A percentile compares a stretch with the other conserved stretches of the same genome.
phyloP scores from a whole-genome alignment of 1,140 invertebrate species.

The Vollenhovia emeryi region DNA sequence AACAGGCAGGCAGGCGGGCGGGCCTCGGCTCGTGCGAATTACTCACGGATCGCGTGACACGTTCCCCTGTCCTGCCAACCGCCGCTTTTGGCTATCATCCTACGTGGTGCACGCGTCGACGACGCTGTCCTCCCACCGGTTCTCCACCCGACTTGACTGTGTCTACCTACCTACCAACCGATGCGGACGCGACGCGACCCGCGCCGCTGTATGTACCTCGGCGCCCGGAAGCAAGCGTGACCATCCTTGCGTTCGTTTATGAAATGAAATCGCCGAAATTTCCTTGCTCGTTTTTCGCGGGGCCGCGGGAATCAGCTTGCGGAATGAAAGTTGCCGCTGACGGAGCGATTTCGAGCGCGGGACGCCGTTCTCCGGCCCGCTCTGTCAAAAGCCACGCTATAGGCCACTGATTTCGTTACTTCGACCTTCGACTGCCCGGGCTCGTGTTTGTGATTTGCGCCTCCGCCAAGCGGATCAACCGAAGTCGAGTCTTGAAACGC shows the following conservation, averaged over 20 bases:
- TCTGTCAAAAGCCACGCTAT: slow-evolving; percentile 21
- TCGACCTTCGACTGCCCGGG: not conserved
- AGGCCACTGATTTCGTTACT: slow-evolving; percentile 24
- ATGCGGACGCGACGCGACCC: slow-evolving; percentile 72
- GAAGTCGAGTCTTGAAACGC: too few species aligned
- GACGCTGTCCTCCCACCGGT: slow-evolving; percentile 74
- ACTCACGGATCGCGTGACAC: slow-evolving; percentile 86
- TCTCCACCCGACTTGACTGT: slow-evolving; percentile 46
- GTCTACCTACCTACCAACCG: slow-evolving; percentile 65
- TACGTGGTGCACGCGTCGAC: slow-evolving; percentile 80
- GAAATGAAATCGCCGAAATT: slow-evolving; percentile 69
- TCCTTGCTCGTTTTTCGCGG: slow-evolving; percentile 57
- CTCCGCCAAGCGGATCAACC: not conserved
- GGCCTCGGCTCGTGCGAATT: slow-evolving; percentile 84
- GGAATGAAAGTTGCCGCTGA: slow-evolving; percentile 38
- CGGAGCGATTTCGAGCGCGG: slow-evolving; percentile 12
- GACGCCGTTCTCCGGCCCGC: not conserved
- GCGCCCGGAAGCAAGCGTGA: slow-evolving; percentile 72
- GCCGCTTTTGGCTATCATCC: slow-evolving; percentile 83
- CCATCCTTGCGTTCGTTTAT: slow-evolving; percentile 58
- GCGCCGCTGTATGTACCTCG: slow-evolving; percentile 67
- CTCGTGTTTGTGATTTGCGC: not conserved
- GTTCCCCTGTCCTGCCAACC: slow-evolving; percentile 85
- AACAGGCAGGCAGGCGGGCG: slow-evolving; percentile 81
- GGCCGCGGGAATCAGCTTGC: slow-evolving; percentile 21